Conservation (phyloP, 1,140 invertebrate genomes). For the Calycopis cecrops region DNA sequence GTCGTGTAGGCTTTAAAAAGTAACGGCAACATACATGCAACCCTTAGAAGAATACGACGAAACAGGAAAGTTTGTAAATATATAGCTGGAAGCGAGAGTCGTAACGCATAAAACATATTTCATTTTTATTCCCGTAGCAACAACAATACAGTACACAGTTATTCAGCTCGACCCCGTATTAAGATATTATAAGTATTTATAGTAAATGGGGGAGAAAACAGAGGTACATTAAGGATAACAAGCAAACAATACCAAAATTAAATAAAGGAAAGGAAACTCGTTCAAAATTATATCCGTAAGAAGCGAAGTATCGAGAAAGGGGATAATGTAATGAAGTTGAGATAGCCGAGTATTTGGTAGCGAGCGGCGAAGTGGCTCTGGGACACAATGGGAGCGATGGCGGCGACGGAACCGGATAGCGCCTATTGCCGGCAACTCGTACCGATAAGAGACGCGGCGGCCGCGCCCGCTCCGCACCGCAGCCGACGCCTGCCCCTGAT, state of each 20-base stretch:
- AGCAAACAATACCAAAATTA: slow-evolving; percentile 12
- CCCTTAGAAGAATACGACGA: too few species aligned
- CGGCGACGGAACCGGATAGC: slow-evolving; percentile 69
- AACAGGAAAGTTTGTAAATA: too few species aligned
- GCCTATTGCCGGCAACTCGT: slow-evolving; percentile 64
- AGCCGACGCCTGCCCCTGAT: slow-evolving; percentile 55
- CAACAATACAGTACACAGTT: too few species aligned
- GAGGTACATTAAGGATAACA: slow-evolving; percentile 5
- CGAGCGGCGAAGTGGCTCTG: slow-evolving; percentile 32
- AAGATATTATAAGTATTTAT: neutral
- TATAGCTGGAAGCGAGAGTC: too few species aligned
- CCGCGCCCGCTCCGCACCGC: slow-evolving; percentile 36
- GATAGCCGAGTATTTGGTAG: slow-evolving; percentile 40
- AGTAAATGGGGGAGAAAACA: neutral
- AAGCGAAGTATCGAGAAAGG: slow-evolving; percentile 42
- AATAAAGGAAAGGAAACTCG: slow-evolving; percentile 23
- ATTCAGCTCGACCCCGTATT: too few species aligned
- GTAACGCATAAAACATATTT: too few species aligned
- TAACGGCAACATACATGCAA: too few species aligned
- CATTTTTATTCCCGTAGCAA: too few species aligned
- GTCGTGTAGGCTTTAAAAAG: too few species aligned
- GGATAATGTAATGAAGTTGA: slow-evolving; percentile 60
- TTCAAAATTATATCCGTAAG: slow-evolving; percentile 30
- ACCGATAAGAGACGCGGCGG: slow-evolving; percentile 54
- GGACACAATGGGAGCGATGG: slow-evolving; percentile 28